Conservation (phyloP, 2,113 vertebrate species). For the Pterocles orientalis region DNA sequence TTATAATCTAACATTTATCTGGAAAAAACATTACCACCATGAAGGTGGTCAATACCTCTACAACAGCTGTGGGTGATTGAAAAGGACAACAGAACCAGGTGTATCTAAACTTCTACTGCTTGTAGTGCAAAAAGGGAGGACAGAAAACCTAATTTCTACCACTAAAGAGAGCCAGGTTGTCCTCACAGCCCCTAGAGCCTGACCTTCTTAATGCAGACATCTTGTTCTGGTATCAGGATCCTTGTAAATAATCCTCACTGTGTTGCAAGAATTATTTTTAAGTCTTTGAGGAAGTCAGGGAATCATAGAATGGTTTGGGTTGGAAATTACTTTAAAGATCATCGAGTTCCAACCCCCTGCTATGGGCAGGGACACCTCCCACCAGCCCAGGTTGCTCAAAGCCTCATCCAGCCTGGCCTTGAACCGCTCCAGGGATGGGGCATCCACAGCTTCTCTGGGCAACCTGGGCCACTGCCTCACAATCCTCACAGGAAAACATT, state of each 20-base stretch:
- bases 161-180: background rate
- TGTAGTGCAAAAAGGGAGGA: background rate
- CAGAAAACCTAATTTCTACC: background rate
- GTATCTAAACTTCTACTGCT: background rate
- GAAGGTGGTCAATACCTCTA: background rate
- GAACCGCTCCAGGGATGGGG: too few species aligned
- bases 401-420: too few species aligned
- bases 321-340: too few species aligned
- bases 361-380: too few species aligned
- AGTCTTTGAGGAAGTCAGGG: background rate
- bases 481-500: too few species aligned
- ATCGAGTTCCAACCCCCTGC: too few species aligned
- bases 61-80: background rate
- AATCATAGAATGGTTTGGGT: too few species aligned
- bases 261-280: background rate
- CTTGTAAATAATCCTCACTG: background rate
- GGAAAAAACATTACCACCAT: background rate
- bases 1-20: background rate
- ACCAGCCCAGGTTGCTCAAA: too few species aligned
- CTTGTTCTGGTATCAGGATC: background rate
- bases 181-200: background rate
- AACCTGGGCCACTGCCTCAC: too few species aligned
- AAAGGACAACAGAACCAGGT: background rate
- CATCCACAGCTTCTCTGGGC: too few species aligned
- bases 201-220: background rate